Base-by-base conservation (phyloP, 2,797 vertebrate species). In the Ptychadena robeensis region DNA sequence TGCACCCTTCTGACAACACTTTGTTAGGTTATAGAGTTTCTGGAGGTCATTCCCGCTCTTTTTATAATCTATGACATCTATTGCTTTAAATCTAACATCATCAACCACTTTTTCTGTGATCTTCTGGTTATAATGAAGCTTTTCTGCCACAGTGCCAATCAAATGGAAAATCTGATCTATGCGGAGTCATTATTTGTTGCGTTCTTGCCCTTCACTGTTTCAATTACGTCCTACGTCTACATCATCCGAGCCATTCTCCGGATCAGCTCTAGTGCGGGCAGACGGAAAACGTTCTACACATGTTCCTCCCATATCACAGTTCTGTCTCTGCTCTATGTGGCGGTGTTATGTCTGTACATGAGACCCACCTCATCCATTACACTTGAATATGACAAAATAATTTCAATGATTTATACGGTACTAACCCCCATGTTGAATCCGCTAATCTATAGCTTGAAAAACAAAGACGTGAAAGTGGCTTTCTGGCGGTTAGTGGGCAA, bases 81-180 rank as follows among this genome's bases (percentile, higher is more conserved):
- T 28, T 84, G 82, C 38, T 83, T 79, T 57, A 14, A 40, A 27
- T 79, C 68, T 1, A 79, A 67, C 28, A 32, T 67, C 18, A 40
- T 82, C 64, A 82, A 82, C 25, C 80, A 82, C 27, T 82, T 82
- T 22, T 82, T 79, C 37, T 81, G 82, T 69, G 82, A 84, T 48
- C 76, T 84, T 73, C 32, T 84, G 32, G 69, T 53, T 11, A 38
- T 84, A 30, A 84, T 84, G 76, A 79, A 84, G 76, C 63, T 80
- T 4, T 69, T 80, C 15, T 84, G 82, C 61, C 67, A 66, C 25
- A 74, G 27, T 27, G 63, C 57, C 8, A 74, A 22, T 14, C 38
- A 1, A 1, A 79, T 84, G 82, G 76, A 84, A n/a, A 34, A 63
- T 34, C 6, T 80, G 7, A 74, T 79, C 9, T 84, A 68, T 12